These are phyloP conservation scores for Panthera tigris DNA, from an alignment of 2,113 vertebrate genomes.

Conservation along the genomic window DNA sequence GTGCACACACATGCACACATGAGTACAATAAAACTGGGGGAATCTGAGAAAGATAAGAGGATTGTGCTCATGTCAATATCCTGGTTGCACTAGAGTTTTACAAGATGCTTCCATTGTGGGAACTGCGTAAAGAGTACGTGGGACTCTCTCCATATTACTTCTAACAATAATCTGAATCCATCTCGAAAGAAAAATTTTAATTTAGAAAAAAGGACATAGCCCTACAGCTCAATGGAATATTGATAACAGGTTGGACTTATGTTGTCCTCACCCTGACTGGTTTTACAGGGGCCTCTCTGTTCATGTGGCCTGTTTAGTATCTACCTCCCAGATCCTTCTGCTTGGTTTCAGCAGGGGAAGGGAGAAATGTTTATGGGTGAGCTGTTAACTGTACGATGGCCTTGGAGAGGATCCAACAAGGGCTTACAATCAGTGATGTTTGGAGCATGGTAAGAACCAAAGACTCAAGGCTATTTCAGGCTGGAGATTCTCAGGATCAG, in stretches of 20 bases:
- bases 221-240: background rate
- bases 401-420: background rate
- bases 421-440: background rate
- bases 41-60: background rate
- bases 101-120: background rate
- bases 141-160: background rate
- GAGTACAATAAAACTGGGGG: background rate
- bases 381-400: background rate
- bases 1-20: rapidly evolving
- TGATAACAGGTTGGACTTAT: background rate
- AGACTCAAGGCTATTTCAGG: background rate
- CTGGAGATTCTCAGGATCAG: background rate
- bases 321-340: background rate
- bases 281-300: background rate
- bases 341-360: background rate
- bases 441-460: background rate
- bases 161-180: background rate
- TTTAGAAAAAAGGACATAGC: background rate
- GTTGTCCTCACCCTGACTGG: background rate
- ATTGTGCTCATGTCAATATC: background rate
- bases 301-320: background rate
- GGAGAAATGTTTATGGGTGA: background rate
- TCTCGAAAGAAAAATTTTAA: constrained; percentile 14
- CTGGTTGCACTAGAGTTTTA: background rate
- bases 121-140: background rate